Evolutionary conservation across 2,888 invertebrate species (phyloP).

Genomic region (Plutella xylostella): DNA sequence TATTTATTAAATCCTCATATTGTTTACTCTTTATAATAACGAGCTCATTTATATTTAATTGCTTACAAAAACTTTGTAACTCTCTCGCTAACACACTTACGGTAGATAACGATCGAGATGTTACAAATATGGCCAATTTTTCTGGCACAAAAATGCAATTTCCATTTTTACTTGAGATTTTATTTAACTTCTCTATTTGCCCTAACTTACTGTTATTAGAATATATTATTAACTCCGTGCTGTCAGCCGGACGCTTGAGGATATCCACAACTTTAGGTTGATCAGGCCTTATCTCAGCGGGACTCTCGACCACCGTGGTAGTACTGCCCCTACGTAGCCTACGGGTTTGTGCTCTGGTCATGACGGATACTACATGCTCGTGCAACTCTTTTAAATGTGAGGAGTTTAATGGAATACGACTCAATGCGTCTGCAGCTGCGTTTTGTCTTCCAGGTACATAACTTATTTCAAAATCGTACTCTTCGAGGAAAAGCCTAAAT

Average conservation of each 20-base stretch:
- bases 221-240: background rate
- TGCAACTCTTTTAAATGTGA: background rate
- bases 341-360: background rate
- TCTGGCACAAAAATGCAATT: background rate
- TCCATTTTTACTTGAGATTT: background rate
- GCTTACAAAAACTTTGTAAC: too few species aligned
- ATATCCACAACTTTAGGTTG: background rate
- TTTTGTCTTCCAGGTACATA: background rate
- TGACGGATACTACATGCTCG: background rate
- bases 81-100: background rate
- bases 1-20: too few species aligned
- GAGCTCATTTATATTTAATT: too few species aligned
- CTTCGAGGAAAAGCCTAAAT: background rate
- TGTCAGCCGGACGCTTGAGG: background rate
- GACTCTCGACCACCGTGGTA: background rate
- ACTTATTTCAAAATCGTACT: constrained; percentile 4
- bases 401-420: background rate
- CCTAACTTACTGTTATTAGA: background rate
- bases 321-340: background rate
- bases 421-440: background rate
- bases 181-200: background rate
- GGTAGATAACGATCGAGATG: background rate
- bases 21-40: too few species aligned
- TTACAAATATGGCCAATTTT: background rate
- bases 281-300: background rate